Base-by-base conservation (phyloP, 92 coral and sea anemone species). In the Palythoa heliodiscus region DNA sequence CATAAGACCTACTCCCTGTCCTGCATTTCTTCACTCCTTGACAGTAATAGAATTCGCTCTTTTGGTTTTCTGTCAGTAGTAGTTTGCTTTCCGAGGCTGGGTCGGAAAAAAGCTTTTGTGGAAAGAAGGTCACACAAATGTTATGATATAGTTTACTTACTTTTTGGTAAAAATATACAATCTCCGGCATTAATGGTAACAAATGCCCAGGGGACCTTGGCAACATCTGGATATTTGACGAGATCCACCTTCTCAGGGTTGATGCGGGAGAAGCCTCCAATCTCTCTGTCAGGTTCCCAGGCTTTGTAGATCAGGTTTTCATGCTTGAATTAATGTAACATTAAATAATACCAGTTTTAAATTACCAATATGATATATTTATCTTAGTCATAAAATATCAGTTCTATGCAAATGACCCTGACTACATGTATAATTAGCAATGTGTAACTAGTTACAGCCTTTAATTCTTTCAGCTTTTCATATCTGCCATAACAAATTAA, bases 261-360 rank as follows among this genome's bases (percentile, higher is more conserved):
- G 47, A 95, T 82, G 77, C 91, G 89, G 0, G 98, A 95, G 72
- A 80, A 95, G 2, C 98, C 98, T 8, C 98, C 98, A 67, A 95
- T 87, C 91, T 90, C 92, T 57, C 90, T 74, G 9, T 91, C 95
- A 50, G 98, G 98, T 66, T 95, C 98, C 98, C 98, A 95, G 14
- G 97, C 97, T 70, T 95, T 95, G 87, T 95, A 95, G 73, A 95
- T 93, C 87, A 90, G 90, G 73, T 92, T 89, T 78, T 95, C 98
- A 55, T 95, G 86, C 89, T 95, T 40, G 58, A 61, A 25, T 17
- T 19, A 7, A 58, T 3, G 25, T n/a, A 78, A 23, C 57, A 40
- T 1, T 17, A 16, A 23, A 7, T 24, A 69, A 69, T 2, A 20
- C 11, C 15, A 10, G 29, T 63, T 17, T 73, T 19, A n/a, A 13